Conservation (phyloP, 2,797 vertebrate genomes). For the Chiloscyllium punctatum region DNA sequence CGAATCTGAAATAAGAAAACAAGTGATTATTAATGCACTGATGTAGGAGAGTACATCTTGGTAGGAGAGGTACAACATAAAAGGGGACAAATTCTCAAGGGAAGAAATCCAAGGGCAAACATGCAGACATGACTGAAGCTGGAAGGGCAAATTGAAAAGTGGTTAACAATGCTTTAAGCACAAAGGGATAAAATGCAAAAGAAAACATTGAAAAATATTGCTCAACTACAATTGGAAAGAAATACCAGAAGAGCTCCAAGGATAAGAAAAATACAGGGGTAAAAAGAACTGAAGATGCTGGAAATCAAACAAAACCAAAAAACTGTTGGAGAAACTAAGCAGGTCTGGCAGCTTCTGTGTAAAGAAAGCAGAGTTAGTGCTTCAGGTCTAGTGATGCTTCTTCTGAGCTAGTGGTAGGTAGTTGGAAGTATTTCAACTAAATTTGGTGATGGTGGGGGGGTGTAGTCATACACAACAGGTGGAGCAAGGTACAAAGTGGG, state of each 20-base stretch:
- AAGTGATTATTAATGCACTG: neutral
- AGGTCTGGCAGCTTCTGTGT: too few relatives aligned
- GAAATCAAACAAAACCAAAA: too few relatives aligned
- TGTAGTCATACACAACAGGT: too few relatives aligned
- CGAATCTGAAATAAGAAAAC: conserved; percentile 67
- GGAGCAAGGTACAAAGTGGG: too few relatives aligned
- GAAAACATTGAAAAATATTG: neutral
- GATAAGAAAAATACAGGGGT: neutral
- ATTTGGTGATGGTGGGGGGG: too few relatives aligned
- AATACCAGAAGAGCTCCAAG: neutral
- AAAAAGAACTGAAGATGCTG: too few relatives aligned
- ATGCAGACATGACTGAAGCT: neutral
- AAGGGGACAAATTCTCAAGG: neutral
- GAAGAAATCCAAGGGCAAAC: neutral
- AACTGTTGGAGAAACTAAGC: too few relatives aligned
- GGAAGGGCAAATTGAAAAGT: neutral
- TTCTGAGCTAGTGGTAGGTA: too few relatives aligned
- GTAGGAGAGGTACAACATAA: neutral
- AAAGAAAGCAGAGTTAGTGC: too few relatives aligned
- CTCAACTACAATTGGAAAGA: neutral
- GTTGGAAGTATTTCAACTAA: too few relatives aligned
- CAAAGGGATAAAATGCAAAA: neutral
- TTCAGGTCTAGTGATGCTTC: too few relatives aligned
- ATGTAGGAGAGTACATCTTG: neutral
- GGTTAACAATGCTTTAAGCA: neutral